phyloP scores from a whole-genome alignment of 2,888 invertebrate genomes.

The Mimumesa dahlbomi region DNA sequence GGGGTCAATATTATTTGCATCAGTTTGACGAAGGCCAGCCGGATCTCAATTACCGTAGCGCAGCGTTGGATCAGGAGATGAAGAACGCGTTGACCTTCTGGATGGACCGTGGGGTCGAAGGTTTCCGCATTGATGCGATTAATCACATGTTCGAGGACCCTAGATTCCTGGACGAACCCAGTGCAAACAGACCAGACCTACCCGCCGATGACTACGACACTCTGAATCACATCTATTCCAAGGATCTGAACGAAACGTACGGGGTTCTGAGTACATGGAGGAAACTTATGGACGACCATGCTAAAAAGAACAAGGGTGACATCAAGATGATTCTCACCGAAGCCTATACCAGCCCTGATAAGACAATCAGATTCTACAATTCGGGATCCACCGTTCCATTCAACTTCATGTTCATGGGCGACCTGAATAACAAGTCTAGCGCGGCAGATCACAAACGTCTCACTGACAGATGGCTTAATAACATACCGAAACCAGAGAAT shows the following conservation, averaged over 20 bases:
- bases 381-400: conserved; percentile 82
- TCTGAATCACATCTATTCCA: conserved; percentile 78
- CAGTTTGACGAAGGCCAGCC: conserved; percentile 84
- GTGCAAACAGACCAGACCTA: conserved; percentile 49
- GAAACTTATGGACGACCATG: conserved; percentile 82
- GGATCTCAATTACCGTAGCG: conserved; percentile 85
- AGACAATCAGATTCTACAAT: conserved; percentile 83
- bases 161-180: conserved; percentile 71
- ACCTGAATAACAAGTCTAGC: conserved; percentile 78
- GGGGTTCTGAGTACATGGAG: conserved; percentile 82
- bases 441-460: conserved; percentile 81
- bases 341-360: conserved; percentile 82
- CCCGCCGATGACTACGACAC: conserved; percentile 69
- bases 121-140: conserved; percentile 83
- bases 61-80: conserved; percentile 81
- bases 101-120: conserved; percentile 84
- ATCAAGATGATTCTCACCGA: conserved; percentile 84
- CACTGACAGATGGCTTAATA: conserved; percentile 83
- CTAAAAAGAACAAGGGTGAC: conserved; percentile 73
- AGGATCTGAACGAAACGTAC: conserved; percentile 73
- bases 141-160: conserved; percentile 72
- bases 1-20: conserved; percentile 84
- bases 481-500: conserved; percentile 80
- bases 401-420: conserved; percentile 84
- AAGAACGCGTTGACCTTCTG: conserved; percentile 82